These are phyloP conservation scores for Nettapus auritus DNA, from an alignment of 2,113 vertebrate species.

Conservation along the genomic window DNA sequence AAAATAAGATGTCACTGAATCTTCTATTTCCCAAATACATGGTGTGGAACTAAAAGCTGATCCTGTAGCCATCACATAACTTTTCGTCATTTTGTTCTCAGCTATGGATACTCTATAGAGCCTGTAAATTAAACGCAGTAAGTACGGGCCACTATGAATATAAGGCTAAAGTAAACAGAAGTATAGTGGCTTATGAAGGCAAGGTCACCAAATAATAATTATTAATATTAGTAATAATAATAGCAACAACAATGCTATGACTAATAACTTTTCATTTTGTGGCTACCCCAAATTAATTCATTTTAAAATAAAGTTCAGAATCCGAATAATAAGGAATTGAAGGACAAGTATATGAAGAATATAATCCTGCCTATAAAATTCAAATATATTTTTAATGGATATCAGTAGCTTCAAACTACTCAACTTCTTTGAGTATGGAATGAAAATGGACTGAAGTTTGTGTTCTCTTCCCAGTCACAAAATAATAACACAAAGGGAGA, in stretches of 20 bases:
- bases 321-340: neutral
- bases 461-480: neutral
- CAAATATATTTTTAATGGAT: neutral
- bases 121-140: neutral
- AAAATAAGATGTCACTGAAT: neutral
- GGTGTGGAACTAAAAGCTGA: neutral
- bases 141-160: neutral
- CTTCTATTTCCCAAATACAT: neutral
- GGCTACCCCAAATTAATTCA: neutral
- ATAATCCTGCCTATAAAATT: neutral
- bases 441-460: neutral
- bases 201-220: neutral
- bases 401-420: neutral
- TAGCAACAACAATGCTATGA: too few species aligned
- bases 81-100: neutral
- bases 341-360: neutral
- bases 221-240: too few species aligned
- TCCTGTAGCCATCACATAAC: neutral
- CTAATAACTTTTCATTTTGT: neutral
- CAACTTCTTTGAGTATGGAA: neutral
- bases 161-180: neutral
- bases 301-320: conserved; percentile 20
- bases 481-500: neutral
- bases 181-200: neutral
- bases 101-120: neutral